phyloP scores from a whole-genome alignment of 1,140 invertebrate species.

The Lepidostoma basale region DNA sequence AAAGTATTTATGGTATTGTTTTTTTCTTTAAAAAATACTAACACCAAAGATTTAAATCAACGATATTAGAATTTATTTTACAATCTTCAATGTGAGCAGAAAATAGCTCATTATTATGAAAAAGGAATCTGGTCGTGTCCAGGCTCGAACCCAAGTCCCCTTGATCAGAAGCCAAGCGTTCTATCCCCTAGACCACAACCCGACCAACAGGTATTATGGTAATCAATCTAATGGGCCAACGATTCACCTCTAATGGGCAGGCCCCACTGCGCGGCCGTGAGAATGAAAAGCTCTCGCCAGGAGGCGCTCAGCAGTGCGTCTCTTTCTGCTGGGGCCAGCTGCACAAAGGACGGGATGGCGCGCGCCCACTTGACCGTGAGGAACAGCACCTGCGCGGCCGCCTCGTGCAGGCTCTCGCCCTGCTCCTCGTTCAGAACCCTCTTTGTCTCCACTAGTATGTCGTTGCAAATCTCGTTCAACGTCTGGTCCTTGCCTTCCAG shows the following conservation, averaged over 20 bases:
- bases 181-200: too few relatives aligned
- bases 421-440: slow-evolving; percentile 46
- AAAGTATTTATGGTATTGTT: too few relatives aligned
- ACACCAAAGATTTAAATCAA: too few relatives aligned
- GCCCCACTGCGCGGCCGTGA: slow-evolving; percentile 81
- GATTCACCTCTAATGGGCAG: slow-evolving; percentile 72
- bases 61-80: too few relatives aligned
- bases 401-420: slow-evolving; percentile 73
- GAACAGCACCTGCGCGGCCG: slow-evolving; percentile 78
- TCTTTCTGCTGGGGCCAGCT: slow-evolving; percentile 75
- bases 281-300: slow-evolving; percentile 85
- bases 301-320: slow-evolving; percentile 74
- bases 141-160: too few relatives aligned
- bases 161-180: too few relatives aligned
- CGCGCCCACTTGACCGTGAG: slow-evolving; percentile 78
- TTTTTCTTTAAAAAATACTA: too few relatives aligned
- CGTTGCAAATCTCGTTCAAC: background rate
- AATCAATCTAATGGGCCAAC: too few relatives aligned
- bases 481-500: background rate
- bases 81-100: too few relatives aligned
- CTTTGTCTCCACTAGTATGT: background rate
- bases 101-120: too few relatives aligned
- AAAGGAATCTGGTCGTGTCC: too few relatives aligned
- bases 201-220: too few relatives aligned
- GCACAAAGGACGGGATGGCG: slow-evolving; percentile 75